phyloP scores from a whole-genome alignment of 2,113 vertebrate genomes.

The Hassar affinis region DNA sequence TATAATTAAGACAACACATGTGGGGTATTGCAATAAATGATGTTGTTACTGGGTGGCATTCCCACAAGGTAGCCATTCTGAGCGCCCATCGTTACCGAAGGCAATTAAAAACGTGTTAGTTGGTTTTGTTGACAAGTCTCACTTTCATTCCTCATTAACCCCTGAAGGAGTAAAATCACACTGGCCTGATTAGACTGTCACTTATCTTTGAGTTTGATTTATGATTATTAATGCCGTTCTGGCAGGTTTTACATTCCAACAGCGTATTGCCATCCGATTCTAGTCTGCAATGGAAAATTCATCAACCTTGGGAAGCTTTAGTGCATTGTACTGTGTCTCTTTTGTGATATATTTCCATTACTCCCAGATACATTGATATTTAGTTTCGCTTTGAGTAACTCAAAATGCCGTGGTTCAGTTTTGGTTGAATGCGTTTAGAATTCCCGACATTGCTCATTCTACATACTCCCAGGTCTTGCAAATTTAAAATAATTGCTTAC shows the following conservation, averaged over 20 bases:
- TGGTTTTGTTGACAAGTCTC: constrained; percentile 21
- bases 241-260: neutral
- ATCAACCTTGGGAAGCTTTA: neutral
- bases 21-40: neutral
- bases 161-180: neutral
- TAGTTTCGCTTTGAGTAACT: neutral
- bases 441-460: neutral
- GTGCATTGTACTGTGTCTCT: neutral
- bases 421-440: neutral
- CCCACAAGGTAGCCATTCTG: neutral
- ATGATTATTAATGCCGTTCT: constrained; percentile 7
- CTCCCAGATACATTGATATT: neutral
- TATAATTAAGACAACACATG: constrained; percentile 16
- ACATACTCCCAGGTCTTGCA: neutral
- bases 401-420: neutral
- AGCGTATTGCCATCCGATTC: neutral
- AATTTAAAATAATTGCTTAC: constrained; percentile 15
- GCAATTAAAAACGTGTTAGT: constrained; percentile 29
- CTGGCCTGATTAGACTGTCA: constrained; percentile 13
- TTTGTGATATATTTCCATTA: neutral
- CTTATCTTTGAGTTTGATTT: constrained; percentile 8
- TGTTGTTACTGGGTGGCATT: neutral
- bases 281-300: neutral
- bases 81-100: neutral
- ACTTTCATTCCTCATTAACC: constrained; percentile 34